A percentile compares a stretch with the other conserved stretches of the same genome.
These are phyloP conservation scores for Brachycybe producta DNA, from an alignment of 2,888 invertebrate genomes.

Conservation along the genomic window DNA sequence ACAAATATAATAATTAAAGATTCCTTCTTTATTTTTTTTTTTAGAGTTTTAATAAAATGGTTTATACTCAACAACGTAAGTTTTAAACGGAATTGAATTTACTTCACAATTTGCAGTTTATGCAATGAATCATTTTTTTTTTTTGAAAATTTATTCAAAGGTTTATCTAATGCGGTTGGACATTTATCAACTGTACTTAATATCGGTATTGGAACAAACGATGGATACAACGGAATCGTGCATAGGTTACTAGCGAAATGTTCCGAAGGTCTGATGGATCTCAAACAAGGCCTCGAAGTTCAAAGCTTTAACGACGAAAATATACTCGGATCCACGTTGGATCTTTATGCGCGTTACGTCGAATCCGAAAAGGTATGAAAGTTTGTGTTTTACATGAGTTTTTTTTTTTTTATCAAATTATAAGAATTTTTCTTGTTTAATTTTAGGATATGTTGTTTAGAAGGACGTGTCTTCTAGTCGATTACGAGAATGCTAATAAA, in stretches of 20 bases:
- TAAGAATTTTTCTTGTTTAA: no score
- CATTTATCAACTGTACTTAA: slow-evolving; percentile 27
- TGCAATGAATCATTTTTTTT: not conserved
- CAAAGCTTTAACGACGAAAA: slow-evolving; percentile 26
- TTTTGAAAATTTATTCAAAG: slow-evolving; percentile 18
- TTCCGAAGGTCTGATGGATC: slow-evolving; percentile 23
- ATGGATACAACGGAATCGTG: slow-evolving; percentile 21
- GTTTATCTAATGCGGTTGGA: slow-evolving; percentile 25
- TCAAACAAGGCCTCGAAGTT: slow-evolving; percentile 11
- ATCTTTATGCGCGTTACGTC: slow-evolving; percentile 31
- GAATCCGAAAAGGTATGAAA: slow-evolving; percentile 22
- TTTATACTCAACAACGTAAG: slow-evolving; percentile 34
- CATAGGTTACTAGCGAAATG: slow-evolving; percentile 18
- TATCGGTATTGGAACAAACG: slow-evolving; percentile 22
- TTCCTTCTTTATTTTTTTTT: slow-evolving; percentile 24
- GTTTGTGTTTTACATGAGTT: not conserved
- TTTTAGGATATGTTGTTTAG: slow-evolving; percentile 24
- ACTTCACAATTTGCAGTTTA: not conserved
- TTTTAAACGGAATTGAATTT: no score
- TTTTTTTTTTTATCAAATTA: not conserved
- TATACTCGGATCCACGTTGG: slow-evolving; percentile 32
- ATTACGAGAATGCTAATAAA: slow-evolving; percentile 35
- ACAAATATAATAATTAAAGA: no score
- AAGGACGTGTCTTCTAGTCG: slow-evolving; percentile 33
- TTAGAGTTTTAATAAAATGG: slow-evolving; percentile 33